Percentiles rank a stretch among this genome's conserved stretches.
Evolutionary conservation across 2,797 vertebrate species (phyloP).

Genomic region (Xyrichtys novacula): DNA sequence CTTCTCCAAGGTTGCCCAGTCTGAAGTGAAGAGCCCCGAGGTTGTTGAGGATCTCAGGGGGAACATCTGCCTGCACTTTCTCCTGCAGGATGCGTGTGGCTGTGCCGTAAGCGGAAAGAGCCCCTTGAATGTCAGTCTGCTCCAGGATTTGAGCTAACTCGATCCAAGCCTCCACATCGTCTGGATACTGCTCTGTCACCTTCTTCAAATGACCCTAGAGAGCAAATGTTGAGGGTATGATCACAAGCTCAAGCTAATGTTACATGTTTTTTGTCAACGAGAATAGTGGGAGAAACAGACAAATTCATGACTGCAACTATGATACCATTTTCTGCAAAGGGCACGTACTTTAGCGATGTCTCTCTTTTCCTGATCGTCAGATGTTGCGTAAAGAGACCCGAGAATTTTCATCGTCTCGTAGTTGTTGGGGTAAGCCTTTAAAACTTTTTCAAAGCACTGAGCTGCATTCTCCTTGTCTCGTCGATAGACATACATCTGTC

Average conservation of each 20-base stretch:
- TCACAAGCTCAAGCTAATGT: not conserved
- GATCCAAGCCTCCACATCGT: slow-evolving; percentile 99
- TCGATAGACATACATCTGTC: slow-evolving; percentile 99
- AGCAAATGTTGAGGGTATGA: not conserved
- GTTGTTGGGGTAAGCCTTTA: slow-evolving; percentile 99
- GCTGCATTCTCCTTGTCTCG: slow-evolving; percentile 99
- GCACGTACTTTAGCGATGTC: slow-evolving; percentile 94
- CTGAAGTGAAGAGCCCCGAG: slow-evolving; percentile 98
- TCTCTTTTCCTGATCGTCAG: slow-evolving; percentile 98
- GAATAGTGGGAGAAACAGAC: not conserved
- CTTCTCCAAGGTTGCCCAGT: slow-evolving; percentile 97
- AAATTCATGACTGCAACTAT: not conserved
- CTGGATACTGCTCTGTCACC: slow-evolving; percentile 98
- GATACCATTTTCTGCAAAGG: not conserved
- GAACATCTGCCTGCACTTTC: slow-evolving; percentile 98
- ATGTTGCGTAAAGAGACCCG: slow-evolving; percentile 97
- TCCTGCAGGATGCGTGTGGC: slow-evolving; percentile 98
- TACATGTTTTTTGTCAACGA: not conserved
- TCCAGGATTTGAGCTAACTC: slow-evolving; percentile 98
- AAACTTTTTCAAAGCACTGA: slow-evolving; percentile 98
- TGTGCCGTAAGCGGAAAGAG: slow-evolving; percentile 96
- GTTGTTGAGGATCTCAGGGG: slow-evolving; percentile 99
- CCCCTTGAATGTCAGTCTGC: slow-evolving; percentile 98
- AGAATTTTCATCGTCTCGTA: slow-evolving; percentile 99
- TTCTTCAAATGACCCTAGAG: slow-evolving; percentile 97